phyloP scores from a whole-genome alignment of 1,140 invertebrate genomes.

The Mycetomoellerius zeteki region DNA sequence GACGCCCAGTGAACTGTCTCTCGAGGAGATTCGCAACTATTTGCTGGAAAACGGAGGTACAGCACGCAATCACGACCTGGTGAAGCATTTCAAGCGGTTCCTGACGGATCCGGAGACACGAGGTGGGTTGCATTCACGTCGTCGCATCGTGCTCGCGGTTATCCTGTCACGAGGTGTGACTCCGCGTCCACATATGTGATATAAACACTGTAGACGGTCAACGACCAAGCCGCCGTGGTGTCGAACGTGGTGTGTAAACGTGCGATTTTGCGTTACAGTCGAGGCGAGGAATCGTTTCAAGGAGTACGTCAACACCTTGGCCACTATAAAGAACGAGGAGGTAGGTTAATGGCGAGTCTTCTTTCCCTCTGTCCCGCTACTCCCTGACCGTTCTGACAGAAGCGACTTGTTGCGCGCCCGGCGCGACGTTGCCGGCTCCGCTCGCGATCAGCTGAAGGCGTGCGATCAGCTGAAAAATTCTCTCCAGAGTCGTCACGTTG shows the following conservation, averaged over 20 bases:
- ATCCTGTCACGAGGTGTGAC: slow-evolving; percentile 59
- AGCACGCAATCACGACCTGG: slow-evolving; percentile 95
- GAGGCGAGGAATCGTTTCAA: slow-evolving; percentile 95
- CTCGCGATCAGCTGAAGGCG: slow-evolving; percentile 38
- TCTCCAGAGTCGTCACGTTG: neutral
- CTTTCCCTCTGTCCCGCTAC: neutral
- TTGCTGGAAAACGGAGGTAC: slow-evolving; percentile 93
- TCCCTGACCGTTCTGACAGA: slow-evolving; percentile 72
- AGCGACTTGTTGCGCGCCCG: slow-evolving; percentile 84
- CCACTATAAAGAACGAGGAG: slow-evolving; percentile 93
- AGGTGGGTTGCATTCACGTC: slow-evolving; percentile 88
- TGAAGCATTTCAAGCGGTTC: slow-evolving; percentile 95
- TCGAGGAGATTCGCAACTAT: slow-evolving; percentile 94
- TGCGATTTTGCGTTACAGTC: slow-evolving; percentile 88
- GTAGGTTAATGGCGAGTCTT: slow-evolving; percentile 74
- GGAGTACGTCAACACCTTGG: slow-evolving; percentile 95
- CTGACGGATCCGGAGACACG: slow-evolving; percentile 92
- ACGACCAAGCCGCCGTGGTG: neutral
- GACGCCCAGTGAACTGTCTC: slow-evolving; percentile 91
- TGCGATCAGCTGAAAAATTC: slow-evolving; percentile 29
- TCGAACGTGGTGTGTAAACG: slow-evolving; percentile 29
- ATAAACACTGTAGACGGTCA: slow-evolving; percentile 22
- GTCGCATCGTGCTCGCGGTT: slow-evolving; percentile 54
- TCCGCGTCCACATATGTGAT: neutral
- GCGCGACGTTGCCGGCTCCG: slow-evolving; percentile 78